Percentiles rank a stretch among this genome's conserved stretches.
These are phyloP conservation scores for Eupithecia subfuscata DNA, from an alignment of 2,888 invertebrate species.

Conservation along the genomic window DNA sequence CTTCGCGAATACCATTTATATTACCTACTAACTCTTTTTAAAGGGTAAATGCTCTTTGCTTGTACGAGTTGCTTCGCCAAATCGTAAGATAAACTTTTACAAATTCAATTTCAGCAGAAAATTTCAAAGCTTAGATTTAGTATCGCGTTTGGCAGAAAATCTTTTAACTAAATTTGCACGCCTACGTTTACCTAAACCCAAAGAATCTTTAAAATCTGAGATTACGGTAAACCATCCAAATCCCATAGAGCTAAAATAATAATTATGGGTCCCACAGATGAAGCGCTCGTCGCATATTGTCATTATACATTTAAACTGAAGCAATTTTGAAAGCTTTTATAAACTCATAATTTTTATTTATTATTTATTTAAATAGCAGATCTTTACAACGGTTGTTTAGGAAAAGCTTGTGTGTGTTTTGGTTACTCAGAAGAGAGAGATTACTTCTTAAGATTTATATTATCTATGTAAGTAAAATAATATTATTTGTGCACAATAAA, in stretches of 20 bases:
- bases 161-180: slow-evolving; percentile 11
- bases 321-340: background rate
- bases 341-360: background rate
- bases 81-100: background rate
- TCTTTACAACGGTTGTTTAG: background rate
- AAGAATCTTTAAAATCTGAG: slow-evolving; percentile 20
- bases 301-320: slow-evolving; percentile 9
- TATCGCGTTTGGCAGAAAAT: slow-evolving; percentile 5
- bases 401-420: background rate
- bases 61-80: background rate
- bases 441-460: background rate
- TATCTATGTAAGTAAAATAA: too few species aligned
- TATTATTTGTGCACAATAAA: background rate
- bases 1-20: background rate
- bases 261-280: slow-evolving; percentile 15
- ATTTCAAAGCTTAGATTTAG: background rate
- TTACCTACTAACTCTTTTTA: background rate
- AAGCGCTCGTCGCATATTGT: slow-evolving; percentile 2
- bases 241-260: slow-evolving; percentile 17
- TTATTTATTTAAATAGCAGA: background rate
- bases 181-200: background rate
- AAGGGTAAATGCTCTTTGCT: background rate
- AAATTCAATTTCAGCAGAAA: background rate
- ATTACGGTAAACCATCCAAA: slow-evolving; percentile 24
- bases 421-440: background rate